These are phyloP conservation scores for Phalacrocorax carbo DNA, from an alignment of 2,113 vertebrate genomes.

Conservation along the genomic window DNA sequence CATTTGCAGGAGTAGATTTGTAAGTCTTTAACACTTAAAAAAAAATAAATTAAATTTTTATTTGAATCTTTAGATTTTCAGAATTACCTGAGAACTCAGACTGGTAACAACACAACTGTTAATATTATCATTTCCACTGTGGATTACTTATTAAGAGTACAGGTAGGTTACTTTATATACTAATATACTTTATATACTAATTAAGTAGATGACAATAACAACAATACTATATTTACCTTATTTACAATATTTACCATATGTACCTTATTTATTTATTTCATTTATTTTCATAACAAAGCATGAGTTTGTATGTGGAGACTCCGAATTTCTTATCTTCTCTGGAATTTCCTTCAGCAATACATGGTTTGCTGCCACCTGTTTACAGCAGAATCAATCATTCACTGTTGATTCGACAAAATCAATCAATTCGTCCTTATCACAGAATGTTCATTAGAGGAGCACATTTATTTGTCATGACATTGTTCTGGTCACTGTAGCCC, in stretches of 20 bases:
- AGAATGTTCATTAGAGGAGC: neutral
- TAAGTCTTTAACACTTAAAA: neutral
- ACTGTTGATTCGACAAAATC: too few relatives aligned
- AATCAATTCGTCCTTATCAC: neutral
- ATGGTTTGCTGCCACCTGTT: neutral
- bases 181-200: neutral
- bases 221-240: neutral
- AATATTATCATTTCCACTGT: constrained; percentile 98
- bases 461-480: neutral
- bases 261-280: neutral
- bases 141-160: constrained; percentile 93
- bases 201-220: neutral
- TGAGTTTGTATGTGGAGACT: neutral
- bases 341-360: neutral
- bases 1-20: neutral
- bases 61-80: constrained; percentile 86
- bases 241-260: too few relatives aligned
- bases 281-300: neutral
- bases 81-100: constrained; percentile 96
- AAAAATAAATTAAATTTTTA: neutral
- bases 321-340: neutral
- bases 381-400: neutral
- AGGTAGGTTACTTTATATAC: constrained; percentile 71
- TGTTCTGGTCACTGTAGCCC: neutral
- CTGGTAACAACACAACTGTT: constrained; percentile 95